Conservation (phyloP, 2,113 vertebrate species). For the Zosterops pallidus region DNA sequence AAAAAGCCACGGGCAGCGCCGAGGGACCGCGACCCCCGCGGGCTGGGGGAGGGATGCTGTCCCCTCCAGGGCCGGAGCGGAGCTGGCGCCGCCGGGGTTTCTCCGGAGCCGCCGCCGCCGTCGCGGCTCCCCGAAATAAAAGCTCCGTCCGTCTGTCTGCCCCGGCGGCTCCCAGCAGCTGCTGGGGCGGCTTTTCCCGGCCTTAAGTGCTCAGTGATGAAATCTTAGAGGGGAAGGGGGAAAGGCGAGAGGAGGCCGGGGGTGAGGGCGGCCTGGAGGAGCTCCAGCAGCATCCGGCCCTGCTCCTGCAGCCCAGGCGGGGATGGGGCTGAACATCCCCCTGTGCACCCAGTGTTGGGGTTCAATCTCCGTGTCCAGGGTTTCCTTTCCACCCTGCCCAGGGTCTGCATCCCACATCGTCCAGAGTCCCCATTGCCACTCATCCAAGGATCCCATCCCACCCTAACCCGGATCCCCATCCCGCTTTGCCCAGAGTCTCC, state of each 20-base stretch:
- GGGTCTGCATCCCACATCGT: fast-evolving
- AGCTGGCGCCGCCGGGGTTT: not conserved
- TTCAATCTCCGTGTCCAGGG: not conserved
- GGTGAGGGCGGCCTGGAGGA: not conserved
- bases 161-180: not conserved
- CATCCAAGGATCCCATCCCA: not conserved
- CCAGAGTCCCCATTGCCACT: too few species aligned
- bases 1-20: not conserved
- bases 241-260: not conserved
- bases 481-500: not conserved
- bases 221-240: conserved; percentile 7
- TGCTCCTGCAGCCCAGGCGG: not conserved
- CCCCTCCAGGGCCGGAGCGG: not conserved
- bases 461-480: not conserved
- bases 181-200: not conserved
- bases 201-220: not conserved
- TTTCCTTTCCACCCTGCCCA: too few species aligned
- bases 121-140: conserved; percentile 14
- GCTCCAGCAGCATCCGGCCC: not conserved
- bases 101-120: not conserved
- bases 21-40: fast-evolving
- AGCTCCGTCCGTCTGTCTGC: not conserved
- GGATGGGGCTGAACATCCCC: not conserved
- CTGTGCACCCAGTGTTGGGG: fast-evolving
- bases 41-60: not conserved